Percentiles rank a stretch among this genome's conserved stretches.
These are phyloP conservation scores for Cyclina sinensis DNA, from an alignment of 1,140 invertebrate species.

Conservation along the genomic window DNA sequence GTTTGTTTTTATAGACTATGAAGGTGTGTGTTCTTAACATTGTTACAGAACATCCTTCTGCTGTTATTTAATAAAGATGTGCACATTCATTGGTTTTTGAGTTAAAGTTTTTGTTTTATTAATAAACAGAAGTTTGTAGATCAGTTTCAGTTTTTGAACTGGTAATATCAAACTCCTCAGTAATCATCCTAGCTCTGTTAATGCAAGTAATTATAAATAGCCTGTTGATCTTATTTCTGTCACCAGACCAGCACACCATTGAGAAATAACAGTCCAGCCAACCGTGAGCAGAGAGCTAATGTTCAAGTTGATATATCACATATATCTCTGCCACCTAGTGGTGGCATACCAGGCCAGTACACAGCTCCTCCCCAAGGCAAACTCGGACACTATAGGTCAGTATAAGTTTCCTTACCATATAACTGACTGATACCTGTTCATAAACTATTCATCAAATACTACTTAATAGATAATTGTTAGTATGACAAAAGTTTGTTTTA, in stretches of 20 bases:
- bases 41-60: no score
- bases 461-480: no score
- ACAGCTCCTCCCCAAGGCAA: slow-evolving; percentile 37
- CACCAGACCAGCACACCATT: slow-evolving; percentile 61
- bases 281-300: neutral
- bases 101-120: slow-evolving; percentile 1
- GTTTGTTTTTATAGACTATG: no score
- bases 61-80: no score
- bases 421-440: no score
- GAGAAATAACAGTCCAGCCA: slow-evolving; percentile 40
- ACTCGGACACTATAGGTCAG: slow-evolving; percentile 35
- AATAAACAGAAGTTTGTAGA: neutral
- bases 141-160: neutral
- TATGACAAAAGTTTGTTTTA: no score
- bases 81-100: no score
- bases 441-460: no score
- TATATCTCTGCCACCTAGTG: slow-evolving; percentile 49
- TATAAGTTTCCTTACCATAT: neutral
- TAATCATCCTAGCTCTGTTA: neutral
- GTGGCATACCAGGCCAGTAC: slow-evolving; percentile 19
- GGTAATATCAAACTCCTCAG: neutral
- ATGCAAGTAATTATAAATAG: neutral
- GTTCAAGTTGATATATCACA: slow-evolving; percentile 38
- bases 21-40: no score
- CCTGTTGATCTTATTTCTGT: neutral